Conservation (phyloP, 2,797 vertebrate species). For the Rallus crepitans region DNA sequence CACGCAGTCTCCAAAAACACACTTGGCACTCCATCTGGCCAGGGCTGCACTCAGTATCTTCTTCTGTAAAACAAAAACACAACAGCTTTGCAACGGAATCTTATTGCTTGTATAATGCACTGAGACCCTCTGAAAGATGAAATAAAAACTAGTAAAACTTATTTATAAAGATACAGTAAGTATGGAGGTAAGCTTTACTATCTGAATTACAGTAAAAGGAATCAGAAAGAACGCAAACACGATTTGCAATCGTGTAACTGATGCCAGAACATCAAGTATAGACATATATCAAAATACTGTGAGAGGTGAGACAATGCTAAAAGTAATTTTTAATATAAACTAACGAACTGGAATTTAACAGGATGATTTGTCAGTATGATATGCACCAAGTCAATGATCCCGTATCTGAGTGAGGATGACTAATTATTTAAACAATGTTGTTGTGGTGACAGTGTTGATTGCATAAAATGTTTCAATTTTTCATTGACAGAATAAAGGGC, state of each 20-base stretch:
- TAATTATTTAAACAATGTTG: background rate
- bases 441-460: background rate
- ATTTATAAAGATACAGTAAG: background rate
- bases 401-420: background rate
- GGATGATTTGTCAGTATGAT: background rate
- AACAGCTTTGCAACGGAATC: background rate
- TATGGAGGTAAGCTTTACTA: background rate
- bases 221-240: background rate
- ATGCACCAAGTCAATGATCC: background rate
- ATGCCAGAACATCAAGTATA: background rate
- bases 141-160: background rate
- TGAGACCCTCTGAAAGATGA: background rate
- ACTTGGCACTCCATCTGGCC: background rate
- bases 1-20: background rate
- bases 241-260: background rate
- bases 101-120: background rate
- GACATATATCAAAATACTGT: background rate
- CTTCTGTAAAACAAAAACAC: background rate
- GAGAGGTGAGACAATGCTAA: background rate
- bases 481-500: conserved; percentile 49
- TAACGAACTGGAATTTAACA: background rate
- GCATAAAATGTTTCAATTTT: conserved; percentile 25
- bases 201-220: background rate
- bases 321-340: background rate
- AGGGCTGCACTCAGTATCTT: fast-evolving